These are phyloP conservation scores for Condylura cristata DNA, from an alignment of 2,113 vertebrate genomes.

Conservation along the genomic window DNA sequence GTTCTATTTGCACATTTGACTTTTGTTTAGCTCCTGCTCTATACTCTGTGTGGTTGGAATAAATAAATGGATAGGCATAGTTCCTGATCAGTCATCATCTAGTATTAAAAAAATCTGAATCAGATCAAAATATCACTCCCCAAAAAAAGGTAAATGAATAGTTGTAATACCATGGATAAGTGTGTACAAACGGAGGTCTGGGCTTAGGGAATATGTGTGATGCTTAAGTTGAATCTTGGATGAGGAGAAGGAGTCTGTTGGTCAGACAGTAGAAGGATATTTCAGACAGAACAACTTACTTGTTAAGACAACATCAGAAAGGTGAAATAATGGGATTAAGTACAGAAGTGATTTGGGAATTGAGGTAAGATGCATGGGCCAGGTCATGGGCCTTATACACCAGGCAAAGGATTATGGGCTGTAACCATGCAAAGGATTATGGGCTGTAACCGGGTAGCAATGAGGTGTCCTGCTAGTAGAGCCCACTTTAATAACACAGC, in stretches of 20 bases:
- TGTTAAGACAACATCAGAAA: not conserved
- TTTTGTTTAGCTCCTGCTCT: slow-evolving; percentile 6
- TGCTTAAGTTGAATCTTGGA: not conserved
- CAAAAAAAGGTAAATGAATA: not conserved
- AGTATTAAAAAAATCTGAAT: not conserved
- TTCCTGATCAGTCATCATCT: slow-evolving; percentile 25
- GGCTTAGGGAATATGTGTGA: not conserved
- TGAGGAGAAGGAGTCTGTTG: not conserved
- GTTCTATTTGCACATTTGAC: not conserved
- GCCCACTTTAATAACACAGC: not conserved
- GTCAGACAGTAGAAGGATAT: not conserved
- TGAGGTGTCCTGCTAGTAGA: not conserved
- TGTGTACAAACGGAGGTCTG: not conserved
- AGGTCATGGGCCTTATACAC: not conserved
- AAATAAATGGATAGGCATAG: not conserved
- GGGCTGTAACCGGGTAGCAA: not conserved
- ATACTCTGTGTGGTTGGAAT: not conserved
- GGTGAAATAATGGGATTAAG: not conserved
- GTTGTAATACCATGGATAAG: not conserved
- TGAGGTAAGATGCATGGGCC: not conserved
- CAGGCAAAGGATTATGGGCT: not conserved
- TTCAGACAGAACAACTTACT: not conserved
- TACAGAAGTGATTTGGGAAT: not conserved
- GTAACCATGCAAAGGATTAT: not conserved
- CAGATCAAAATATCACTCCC: not conserved